These are phyloP conservation scores for Pristiophorus japonicus DNA, from an alignment of 2,113 vertebrate species.

Conservation along the genomic window DNA sequence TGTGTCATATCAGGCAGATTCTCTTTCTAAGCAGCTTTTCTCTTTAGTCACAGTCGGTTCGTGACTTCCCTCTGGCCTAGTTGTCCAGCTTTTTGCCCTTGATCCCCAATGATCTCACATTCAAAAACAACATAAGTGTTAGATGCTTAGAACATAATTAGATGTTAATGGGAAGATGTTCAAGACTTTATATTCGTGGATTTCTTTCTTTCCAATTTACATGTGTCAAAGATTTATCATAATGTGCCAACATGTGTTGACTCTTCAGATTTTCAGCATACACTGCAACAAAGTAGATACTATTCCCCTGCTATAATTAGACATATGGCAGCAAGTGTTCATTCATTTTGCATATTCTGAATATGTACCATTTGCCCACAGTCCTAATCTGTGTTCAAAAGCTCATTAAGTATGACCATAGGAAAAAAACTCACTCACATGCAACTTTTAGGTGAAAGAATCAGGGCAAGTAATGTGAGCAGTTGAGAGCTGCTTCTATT, in stretches of 20 bases:
- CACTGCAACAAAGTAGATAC: slow-evolving; percentile 23
- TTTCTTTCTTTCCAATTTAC: slow-evolving; percentile 13
- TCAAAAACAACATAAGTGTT: not conserved
- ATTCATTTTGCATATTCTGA: slow-evolving; percentile 25
- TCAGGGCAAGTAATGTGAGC: slow-evolving; percentile 9
- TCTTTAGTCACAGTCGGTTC: not conserved
- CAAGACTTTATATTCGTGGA: not conserved
- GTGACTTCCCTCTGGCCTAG: not conserved
- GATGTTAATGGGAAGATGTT: slow-evolving; percentile 23
- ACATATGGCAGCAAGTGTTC: not conserved
- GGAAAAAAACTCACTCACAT: slow-evolving; percentile 2
- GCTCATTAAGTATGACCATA: not conserved
- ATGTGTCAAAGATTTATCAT: slow-evolving; percentile 24
- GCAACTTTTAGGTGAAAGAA: slow-evolving; percentile 13
- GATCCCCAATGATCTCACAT: not conserved
- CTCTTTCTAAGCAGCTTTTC: not conserved
- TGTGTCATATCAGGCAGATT: not conserved
- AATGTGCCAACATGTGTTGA: slow-evolving; percentile 25
- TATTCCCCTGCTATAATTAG: slow-evolving; percentile 17
- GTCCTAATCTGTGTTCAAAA: slow-evolving; percentile 28
- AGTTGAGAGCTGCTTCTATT: not conserved
- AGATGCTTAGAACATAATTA: not conserved
- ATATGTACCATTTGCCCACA: slow-evolving; percentile 19
- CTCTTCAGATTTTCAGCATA: slow-evolving; percentile 12
- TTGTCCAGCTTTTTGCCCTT: not conserved